phyloP scores from a whole-genome alignment of 2,888 invertebrate species.

The Frankliniella intonsa region DNA sequence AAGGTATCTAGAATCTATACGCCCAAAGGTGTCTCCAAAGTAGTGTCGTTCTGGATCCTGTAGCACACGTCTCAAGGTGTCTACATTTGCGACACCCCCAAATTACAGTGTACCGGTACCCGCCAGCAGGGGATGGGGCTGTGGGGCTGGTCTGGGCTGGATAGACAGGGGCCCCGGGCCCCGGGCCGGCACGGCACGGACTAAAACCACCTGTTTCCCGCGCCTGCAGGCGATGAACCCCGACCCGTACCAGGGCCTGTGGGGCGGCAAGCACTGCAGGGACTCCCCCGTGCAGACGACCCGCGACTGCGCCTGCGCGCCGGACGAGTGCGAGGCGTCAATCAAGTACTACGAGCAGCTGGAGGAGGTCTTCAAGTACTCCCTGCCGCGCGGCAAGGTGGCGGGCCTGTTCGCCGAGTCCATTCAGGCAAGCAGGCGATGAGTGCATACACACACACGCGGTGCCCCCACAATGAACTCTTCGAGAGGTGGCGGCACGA shows the following conservation, averaged over 20 bases:
- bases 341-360: conserved; percentile 80
- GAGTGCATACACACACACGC: no score
- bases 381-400: conserved; percentile 69
- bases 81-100: no score
- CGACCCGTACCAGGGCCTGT: conserved; percentile 84
- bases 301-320: conserved; percentile 62
- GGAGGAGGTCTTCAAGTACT: conserved; percentile 69
- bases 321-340: conserved; percentile 62
- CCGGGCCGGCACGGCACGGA: background rate
- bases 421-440: conserved; percentile 62
- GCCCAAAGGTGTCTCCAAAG: no score
- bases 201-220: conserved; percentile 5
- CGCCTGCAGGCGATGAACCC: conserved; percentile 73
- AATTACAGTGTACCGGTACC: no score
- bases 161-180: background rate
- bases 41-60: no score
- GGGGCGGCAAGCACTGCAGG: conserved; percentile 83
- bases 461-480: no score
- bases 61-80: no score
- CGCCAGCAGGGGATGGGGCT: no score
- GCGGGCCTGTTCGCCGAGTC: conserved; percentile 93
- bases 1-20: no score
- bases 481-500: no score
- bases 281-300: conserved; percentile 77
- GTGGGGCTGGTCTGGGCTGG: no score